Conservation (phyloP, 2,113 vertebrate species). For the Mixornis gularis region DNA sequence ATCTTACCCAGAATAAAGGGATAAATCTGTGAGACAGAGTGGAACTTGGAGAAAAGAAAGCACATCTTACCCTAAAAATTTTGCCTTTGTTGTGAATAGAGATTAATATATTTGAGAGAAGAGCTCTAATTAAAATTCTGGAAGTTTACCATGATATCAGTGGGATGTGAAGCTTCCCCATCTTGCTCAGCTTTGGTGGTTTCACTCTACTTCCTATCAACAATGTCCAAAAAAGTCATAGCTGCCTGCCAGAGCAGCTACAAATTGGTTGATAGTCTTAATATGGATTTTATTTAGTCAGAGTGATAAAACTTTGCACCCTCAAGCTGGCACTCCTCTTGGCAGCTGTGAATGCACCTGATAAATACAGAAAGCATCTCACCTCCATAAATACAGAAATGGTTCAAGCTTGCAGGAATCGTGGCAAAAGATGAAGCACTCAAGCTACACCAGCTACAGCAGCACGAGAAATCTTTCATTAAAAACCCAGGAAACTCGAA, state of each 20-base stretch:
- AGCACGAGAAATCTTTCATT: not conserved
- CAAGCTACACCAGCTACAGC: not conserved
- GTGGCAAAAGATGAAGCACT: not conserved
- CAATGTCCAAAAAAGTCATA: not conserved
- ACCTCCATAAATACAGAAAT: not conserved
- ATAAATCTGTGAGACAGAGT: not conserved
- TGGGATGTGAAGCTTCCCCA: not conserved
- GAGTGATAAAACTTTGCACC: not conserved
- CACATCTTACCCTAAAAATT: not conserved
- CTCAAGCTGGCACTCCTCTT: not conserved
- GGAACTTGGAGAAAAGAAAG: not conserved
- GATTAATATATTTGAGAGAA: not conserved
- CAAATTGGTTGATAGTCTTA: not conserved
- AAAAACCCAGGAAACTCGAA: not conserved
- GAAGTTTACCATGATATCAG: not conserved
- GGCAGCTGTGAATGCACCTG: not conserved
- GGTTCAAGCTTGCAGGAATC: not conserved
- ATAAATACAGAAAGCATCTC: not conserved
- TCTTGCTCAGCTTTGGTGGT: not conserved
- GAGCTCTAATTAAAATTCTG: not conserved
- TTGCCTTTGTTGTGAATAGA: not conserved
- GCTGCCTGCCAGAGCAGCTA: not conserved
- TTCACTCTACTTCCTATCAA: not conserved
- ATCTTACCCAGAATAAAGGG: not conserved
- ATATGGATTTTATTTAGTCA: not conserved